phyloP scores from a whole-genome alignment of 1,140 invertebrate genomes.

The Caenorhabditis tropicalis region DNA sequence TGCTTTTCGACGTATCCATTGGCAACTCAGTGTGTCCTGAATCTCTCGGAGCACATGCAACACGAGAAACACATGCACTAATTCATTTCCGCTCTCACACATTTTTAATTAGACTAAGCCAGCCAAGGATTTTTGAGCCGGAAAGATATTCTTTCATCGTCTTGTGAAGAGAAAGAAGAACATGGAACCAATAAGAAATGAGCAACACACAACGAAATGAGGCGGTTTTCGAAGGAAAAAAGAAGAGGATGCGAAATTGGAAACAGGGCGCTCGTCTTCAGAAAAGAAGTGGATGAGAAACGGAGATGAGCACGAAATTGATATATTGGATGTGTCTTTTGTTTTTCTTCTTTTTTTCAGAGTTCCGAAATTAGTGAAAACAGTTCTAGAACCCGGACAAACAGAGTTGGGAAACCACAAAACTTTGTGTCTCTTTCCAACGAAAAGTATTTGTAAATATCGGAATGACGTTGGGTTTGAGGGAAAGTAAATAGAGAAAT shows the following conservation, averaged over 20 bases:
- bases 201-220: background rate
- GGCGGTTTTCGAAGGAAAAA: background rate
- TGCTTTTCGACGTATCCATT: background rate
- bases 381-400: too few relatives aligned
- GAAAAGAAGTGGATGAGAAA: background rate
- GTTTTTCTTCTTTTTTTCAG: background rate
- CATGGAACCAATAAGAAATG: background rate
- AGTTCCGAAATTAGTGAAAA: too few relatives aligned
- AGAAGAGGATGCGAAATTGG: background rate
- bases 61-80: background rate
- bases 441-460: too few relatives aligned
- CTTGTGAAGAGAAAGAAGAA: background rate
- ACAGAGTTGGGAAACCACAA: too few relatives aligned
- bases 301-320: background rate
- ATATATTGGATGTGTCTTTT: background rate
- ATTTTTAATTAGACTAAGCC: background rate
- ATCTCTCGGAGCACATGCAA: too few relatives aligned
- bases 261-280: too few relatives aligned
- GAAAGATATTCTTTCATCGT: background rate
- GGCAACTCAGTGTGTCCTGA: background rate
- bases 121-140: background rate
- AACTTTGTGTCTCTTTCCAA: too few relatives aligned
- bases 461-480: too few relatives aligned
- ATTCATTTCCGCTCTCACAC: background rate
- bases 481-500: too few relatives aligned